Conservation (phyloP, 1,140 invertebrate genomes). For the Eciton burchellii region DNA sequence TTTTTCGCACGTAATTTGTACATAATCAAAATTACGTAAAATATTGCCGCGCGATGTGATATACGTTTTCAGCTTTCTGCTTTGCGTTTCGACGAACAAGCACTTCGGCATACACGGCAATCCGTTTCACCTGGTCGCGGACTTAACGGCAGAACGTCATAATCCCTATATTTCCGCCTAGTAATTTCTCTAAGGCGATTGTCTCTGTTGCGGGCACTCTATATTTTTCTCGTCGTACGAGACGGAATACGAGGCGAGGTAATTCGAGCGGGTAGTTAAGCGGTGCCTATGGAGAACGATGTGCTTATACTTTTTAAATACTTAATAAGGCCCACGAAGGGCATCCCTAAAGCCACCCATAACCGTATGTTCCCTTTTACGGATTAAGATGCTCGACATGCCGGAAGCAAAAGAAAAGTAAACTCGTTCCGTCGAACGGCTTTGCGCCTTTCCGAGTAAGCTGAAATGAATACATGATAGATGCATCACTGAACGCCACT, state of each 20-base stretch:
- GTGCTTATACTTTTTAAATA: slow-evolving; percentile 68
- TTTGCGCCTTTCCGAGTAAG: not conserved
- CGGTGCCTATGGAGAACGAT: slow-evolving; percentile 25
- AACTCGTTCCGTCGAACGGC: not conserved
- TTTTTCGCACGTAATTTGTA: too few relatives aligned
- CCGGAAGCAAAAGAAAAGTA: slow-evolving; percentile 57
- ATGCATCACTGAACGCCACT: not conserved
- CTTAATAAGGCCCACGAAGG: slow-evolving; percentile 73
- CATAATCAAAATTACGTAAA: too few relatives aligned
- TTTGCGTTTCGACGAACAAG: too few relatives aligned
- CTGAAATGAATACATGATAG: not conserved
- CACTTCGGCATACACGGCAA: too few relatives aligned
- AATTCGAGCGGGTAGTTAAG: slow-evolving; percentile 73
- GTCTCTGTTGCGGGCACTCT: slow-evolving; percentile 46
- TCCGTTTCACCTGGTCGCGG: slow-evolving; percentile 49
- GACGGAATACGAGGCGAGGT: slow-evolving; percentile 50
- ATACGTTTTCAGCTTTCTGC: too few relatives aligned
- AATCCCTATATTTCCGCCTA: slow-evolving; percentile 75
- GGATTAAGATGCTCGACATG: slow-evolving; percentile 68
- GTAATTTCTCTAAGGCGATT: slow-evolving; percentile 80
- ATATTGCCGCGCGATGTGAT: too few relatives aligned
- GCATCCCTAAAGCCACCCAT: slow-evolving; percentile 65
- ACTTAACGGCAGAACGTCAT: slow-evolving; percentile 66
- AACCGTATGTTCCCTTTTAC: slow-evolving; percentile 58
- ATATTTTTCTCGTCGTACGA: slow-evolving; percentile 14